These are phyloP conservation scores for Polypedilum vanderplanki DNA, from an alignment of 1,140 invertebrate genomes.

Conservation along the genomic window DNA sequence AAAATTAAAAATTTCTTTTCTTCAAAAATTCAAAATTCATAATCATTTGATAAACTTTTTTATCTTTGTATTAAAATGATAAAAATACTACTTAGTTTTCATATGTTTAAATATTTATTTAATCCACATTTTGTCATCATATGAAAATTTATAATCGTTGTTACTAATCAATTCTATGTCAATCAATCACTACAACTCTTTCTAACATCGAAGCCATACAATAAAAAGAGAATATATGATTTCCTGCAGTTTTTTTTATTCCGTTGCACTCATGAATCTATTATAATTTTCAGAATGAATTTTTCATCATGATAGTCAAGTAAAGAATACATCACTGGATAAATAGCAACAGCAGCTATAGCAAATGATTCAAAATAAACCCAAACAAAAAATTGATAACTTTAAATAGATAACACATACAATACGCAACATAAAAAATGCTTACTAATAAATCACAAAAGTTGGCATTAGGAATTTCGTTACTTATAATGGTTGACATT, in stretches of 20 bases:
- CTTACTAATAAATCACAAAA: slow-evolving; percentile 61
- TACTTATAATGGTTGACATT: slow-evolving; percentile 74
- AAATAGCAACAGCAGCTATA: background rate
- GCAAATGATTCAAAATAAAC: slow-evolving; percentile 9
- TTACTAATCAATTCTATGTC: no score
- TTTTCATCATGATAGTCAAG: slow-evolving; percentile 10
- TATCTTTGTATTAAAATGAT: no score
- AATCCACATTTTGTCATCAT: no score
- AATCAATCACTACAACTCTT: no score
- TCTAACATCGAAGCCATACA: background rate
- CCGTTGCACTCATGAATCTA: background rate
- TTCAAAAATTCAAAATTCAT: no score
- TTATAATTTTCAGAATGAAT: background rate
- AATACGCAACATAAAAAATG: slow-evolving; percentile 37
- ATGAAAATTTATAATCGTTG: no score
- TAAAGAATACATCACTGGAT: background rate
- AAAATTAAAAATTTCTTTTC: no score
- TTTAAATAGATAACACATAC: background rate
- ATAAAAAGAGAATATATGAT: background rate
- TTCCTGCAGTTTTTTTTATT: background rate
- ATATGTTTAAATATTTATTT: no score
- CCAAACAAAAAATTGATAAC: background rate
- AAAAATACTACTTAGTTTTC: no score
- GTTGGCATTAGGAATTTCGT: slow-evolving; percentile 64
- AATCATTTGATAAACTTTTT: no score